phyloP scores from a whole-genome alignment of 2,797 vertebrate species.

The Malurus leucopterus region DNA sequence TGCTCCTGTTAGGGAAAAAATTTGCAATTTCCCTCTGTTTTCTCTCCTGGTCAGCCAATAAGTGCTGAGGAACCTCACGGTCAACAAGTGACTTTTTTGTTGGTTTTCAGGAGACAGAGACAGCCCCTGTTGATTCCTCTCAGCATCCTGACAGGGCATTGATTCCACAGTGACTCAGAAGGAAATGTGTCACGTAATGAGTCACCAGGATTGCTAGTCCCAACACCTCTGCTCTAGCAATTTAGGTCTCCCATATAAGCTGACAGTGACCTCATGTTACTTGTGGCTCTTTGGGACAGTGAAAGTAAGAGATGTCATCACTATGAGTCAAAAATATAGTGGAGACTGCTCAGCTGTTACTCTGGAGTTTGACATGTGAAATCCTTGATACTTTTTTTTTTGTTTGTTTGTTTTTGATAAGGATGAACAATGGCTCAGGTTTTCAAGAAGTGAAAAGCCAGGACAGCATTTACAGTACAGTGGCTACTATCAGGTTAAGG shows the following conservation, averaged over 20 bases:
- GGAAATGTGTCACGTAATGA: slow-evolving; percentile 21
- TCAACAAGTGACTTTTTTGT: not conserved
- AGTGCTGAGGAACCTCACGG: not conserved
- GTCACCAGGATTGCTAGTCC: not conserved
- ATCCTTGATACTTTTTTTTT: not conserved
- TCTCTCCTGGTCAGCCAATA: not conserved
- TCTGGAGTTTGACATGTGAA: not conserved
- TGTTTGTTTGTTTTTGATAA: not conserved
- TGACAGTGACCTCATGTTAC: not conserved
- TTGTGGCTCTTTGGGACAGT: not conserved
- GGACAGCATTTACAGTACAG: not conserved
- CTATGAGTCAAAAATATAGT: not conserved
- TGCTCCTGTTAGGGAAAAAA: not conserved
- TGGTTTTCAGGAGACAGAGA: not conserved
- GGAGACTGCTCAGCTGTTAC: not conserved
- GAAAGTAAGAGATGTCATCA: not conserved
- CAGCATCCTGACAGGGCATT: not conserved
- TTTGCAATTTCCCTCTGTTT: not conserved
- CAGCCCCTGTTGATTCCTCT: not conserved
- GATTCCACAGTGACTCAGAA: not conserved
- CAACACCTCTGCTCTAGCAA: not conserved
- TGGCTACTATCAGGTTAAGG: not conserved
- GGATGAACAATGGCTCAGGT: not conserved
- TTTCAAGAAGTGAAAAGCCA: not conserved
- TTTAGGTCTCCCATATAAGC: not conserved